Base-by-base conservation (phyloP, 2,113 vertebrate genomes). In the Platycercus adscitus region DNA sequence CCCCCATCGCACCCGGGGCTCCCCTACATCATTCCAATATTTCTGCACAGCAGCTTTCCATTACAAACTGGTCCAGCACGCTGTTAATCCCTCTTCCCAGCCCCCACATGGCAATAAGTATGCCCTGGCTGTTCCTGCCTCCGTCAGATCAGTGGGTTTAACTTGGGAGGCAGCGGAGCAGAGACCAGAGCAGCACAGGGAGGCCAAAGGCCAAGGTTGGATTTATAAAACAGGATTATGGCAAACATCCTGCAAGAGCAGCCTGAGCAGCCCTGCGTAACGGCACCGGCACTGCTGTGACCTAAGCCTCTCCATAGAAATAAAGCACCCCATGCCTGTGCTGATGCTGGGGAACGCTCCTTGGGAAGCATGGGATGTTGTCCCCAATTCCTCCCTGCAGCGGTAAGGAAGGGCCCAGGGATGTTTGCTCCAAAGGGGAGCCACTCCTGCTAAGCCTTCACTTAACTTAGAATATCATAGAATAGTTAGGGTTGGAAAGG, bases 131-230 rank as follows among this genome's bases (percentile, higher is more conserved):
- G 86, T 50, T 60, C n/a, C 79, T 3, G 12, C 69, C 55, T 81
- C 64, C 31, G 28, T 58, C 88, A 93, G n/a, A 80, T 58, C 60
- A 49, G 53, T 8, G 76, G 50, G 28, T 90, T 93, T 96, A 80
- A 75, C 82, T 58, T 25, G n/a, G 70, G 83, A 97, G 63, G 94
- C 92, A 91, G 94, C 0, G 2, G 58, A 94, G 90, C 92, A 91
- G 86, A 86, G 88, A 86, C 43, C 39, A 35, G 65, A 47, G 43
- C 3, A 2, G 61, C 44, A 35, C 50, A 31, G 55, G 28, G 80
- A 94, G 88, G 50, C 72, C 88, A 80, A 92, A 95, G 91, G 91
- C 64, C 94, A 83, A 83, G 76, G 86, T 0, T 91, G 82, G 79
- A 93, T 93, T 91, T 93, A 94, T 63, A 50, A 65, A 91, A 69